Evolutionary conservation across 1,140 invertebrate species (phyloP).

Genomic region (Sesamia nonagrioides): DNA sequence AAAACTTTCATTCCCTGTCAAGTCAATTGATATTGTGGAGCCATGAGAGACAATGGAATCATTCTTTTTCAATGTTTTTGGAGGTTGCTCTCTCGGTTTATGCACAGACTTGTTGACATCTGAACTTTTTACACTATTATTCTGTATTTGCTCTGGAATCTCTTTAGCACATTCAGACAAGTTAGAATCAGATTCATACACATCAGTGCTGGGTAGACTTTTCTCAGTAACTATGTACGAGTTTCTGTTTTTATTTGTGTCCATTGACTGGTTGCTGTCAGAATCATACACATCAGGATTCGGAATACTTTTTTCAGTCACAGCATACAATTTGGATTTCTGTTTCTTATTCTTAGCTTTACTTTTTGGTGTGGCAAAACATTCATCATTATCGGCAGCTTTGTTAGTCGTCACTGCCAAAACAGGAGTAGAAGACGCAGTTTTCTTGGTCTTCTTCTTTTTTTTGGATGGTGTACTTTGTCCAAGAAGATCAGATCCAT

Average conservation of each 20-base stretch:
- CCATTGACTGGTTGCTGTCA: constrained; percentile 80
- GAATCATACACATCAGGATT: constrained; percentile 81
- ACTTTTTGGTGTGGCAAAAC: constrained; percentile 85
- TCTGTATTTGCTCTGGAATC: constrained; percentile 43
- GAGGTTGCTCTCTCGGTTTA: constrained; percentile 46
- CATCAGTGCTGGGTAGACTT: constrained; percentile 69
- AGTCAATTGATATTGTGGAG: constrained; percentile 58
- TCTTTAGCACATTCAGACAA: constrained; percentile 62
- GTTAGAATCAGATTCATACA: constrained; percentile 79
- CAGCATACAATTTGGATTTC: constrained; percentile 72
- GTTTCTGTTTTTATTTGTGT: constrained; percentile 64
- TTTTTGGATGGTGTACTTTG: constrained; percentile 75
- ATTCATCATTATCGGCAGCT: constrained; percentile 63
- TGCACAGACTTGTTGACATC: constrained; percentile 59
- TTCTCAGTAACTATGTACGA: constrained; percentile 69
- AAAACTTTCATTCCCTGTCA: constrained; percentile 63
- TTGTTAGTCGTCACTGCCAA: constrained; percentile 32
- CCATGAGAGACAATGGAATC: constrained; percentile 49
- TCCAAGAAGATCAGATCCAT: constrained; percentile 79
- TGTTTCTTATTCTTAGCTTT: constrained; percentile 81
- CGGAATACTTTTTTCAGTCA: constrained; percentile 71
- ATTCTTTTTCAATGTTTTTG: constrained; percentile 48
- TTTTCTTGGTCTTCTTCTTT: constrained; percentile 78
- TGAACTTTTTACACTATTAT: constrained; percentile 56
- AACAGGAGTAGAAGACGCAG: constrained; percentile 69